phyloP scores from a whole-genome alignment of 2,888 invertebrate species.

The Auanema sp. region DNA sequence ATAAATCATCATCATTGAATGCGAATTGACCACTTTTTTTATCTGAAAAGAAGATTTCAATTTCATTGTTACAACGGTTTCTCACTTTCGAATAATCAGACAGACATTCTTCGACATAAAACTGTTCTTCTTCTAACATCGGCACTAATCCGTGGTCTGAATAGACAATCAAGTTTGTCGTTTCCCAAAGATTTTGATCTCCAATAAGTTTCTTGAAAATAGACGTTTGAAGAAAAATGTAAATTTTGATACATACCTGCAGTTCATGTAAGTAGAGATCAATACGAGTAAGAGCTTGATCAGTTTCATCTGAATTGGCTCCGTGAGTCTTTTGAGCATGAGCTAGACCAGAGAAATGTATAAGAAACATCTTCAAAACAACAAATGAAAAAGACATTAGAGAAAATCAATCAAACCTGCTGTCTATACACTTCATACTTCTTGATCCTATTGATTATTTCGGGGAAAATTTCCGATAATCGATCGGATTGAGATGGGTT shows the following conservation, averaged over 20 bases:
- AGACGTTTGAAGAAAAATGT: background rate
- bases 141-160: constrained; percentile 58
- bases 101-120: constrained; percentile 60
- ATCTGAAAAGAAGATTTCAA: constrained; percentile 26
- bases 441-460: constrained; percentile 54
- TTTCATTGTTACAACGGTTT: background rate
- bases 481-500: constrained; percentile 49
- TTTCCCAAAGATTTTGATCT: constrained; percentile 43
- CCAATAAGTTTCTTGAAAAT: constrained; percentile 52
- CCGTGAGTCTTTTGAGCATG: constrained; percentile 54
- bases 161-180: constrained; percentile 60
- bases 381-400: no score
- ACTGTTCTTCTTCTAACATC: constrained; percentile 59
- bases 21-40: constrained; percentile 56
- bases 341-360: constrained; percentile 54
- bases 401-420: constrained; percentile 35
- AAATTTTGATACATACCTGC: constrained; percentile 40
- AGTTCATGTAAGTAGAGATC: constrained; percentile 57
- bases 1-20: constrained; percentile 59
- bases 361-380: constrained; percentile 34
- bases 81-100: constrained; percentile 54
- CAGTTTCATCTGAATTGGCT: constrained; percentile 51
- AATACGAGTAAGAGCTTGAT: constrained; percentile 49
- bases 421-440: constrained; percentile 60
- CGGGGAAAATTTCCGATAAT: constrained; percentile 50